A percentile compares a stretch with the other conserved stretches of the same genome.
phyloP scores from a whole-genome alignment of 2,797 vertebrate genomes.

The Holocentrus rufus region DNA sequence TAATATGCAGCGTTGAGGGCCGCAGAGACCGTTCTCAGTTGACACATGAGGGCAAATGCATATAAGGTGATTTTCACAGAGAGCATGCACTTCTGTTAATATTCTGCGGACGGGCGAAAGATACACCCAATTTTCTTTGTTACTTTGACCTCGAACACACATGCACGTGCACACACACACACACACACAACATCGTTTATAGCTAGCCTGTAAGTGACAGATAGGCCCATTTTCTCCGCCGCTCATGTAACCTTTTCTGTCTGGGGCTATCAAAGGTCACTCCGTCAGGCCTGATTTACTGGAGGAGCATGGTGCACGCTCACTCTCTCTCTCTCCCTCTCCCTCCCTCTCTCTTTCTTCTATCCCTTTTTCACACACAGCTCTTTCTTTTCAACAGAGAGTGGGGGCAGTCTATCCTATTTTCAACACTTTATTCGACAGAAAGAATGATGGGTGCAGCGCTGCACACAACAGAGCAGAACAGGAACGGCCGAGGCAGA shows the following conservation, averaged over 20 bases:
- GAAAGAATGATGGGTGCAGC: conserved; percentile 37
- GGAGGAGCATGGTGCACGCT: conserved; percentile 24
- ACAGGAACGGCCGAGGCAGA: conserved; percentile 27
- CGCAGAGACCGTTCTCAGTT: conserved; percentile 16
- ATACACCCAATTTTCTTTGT: conserved; percentile 44
- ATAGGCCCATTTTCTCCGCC: conserved; percentile 68
- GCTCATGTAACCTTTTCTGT: conserved; percentile 79
- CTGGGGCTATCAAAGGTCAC: conserved; percentile 79
- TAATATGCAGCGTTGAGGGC: conserved; percentile 10
- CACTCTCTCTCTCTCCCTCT: conserved; percentile 27
- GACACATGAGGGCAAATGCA: conserved; percentile 9
- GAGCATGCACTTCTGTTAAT: conserved; percentile 24
- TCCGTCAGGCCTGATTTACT: conserved; percentile 78
- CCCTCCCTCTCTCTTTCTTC: conserved; percentile 11
- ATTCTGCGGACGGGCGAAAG: conserved; percentile 37
- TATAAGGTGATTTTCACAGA: conserved; percentile 8
- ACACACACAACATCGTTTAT: conserved; percentile 53
- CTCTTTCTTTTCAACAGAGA: conserved; percentile 3
- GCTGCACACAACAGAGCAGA: conserved; percentile 21
- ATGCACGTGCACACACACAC: conserved; percentile 22
- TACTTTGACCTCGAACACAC: conserved; percentile 32
- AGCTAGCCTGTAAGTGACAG: conserved; percentile 72
- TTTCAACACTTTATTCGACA: conserved; percentile 28
- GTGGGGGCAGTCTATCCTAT: conserved; percentile 7
- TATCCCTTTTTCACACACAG: conserved; percentile 1